Percentiles rank a stretch among this genome's conserved stretches.
Evolutionary conservation across 2,888 invertebrate genomes (phyloP).

Genomic region (Plagodis dolabraria): DNA sequence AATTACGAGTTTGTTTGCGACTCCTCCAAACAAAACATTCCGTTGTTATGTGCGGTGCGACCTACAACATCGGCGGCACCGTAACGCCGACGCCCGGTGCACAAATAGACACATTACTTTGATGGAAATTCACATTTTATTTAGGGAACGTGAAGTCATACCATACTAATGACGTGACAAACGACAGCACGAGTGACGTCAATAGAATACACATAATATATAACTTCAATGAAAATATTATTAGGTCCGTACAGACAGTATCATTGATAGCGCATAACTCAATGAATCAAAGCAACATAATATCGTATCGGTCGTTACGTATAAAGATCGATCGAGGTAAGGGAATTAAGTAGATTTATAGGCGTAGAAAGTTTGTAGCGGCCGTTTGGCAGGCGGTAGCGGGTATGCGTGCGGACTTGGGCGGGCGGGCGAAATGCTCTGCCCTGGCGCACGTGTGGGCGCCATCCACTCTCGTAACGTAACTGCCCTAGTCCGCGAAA

Average conservation of each 20-base stretch:
- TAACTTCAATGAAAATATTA: constrained; percentile 11
- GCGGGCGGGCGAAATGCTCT: constrained; percentile 36
- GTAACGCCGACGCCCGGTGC: constrained; percentile 70
- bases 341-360: constrained; percentile 38
- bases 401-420: constrained; percentile 33
- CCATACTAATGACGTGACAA: constrained; percentile 61
- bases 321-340: constrained; percentile 35
- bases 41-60: constrained; percentile 70
- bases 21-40: constrained; percentile 77
- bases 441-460: constrained; percentile 39
- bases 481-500: constrained; percentile 38
- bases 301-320: constrained; percentile 34
- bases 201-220: constrained; percentile 14
- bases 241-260: constrained; percentile 3
- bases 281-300: constrained; percentile 29
- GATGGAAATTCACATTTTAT: constrained; percentile 74
- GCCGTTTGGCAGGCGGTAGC: constrained; percentile 22
- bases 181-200: constrained; percentile 47
- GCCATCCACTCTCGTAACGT: constrained; percentile 37
- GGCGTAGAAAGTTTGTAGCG: constrained; percentile 36
- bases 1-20: constrained; percentile 71
- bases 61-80: constrained; percentile 61
- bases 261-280: constrained; percentile 16
- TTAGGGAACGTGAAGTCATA: constrained; percentile 62
- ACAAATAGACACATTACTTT: constrained; percentile 78